A percentile compares a stretch with the other conserved stretches of the same genome.
phyloP scores from a whole-genome alignment of 2,797 vertebrate species.

The Meriones psammophilus region DNA sequence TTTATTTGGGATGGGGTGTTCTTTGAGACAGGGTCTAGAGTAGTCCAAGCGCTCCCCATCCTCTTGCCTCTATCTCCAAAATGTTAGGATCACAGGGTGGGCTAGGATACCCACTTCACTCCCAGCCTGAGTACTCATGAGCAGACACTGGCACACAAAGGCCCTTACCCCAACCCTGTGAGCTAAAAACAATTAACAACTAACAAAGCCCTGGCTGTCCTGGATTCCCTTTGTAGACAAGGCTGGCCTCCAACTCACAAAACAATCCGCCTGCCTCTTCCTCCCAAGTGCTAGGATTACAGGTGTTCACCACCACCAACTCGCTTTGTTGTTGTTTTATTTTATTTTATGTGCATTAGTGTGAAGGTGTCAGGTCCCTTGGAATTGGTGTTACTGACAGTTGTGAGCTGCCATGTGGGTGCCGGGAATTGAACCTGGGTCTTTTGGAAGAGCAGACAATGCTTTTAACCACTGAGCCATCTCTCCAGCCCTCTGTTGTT shows the following conservation, averaged over 20 bases:
- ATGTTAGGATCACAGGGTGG: neutral
- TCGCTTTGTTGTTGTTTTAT: too few species aligned
- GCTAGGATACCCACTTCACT: neutral
- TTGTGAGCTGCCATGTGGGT: too few species aligned
- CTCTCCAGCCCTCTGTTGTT: too few species aligned
- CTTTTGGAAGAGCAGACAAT: too few species aligned
- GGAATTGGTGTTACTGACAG: too few species aligned
- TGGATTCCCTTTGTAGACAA: neutral
- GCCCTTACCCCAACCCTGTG: neutral
- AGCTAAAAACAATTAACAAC: neutral
- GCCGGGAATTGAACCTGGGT: too few species aligned
- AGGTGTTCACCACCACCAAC: neutral
- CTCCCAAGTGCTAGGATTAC: neutral
- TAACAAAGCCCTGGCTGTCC: neutral
- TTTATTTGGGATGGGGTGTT: neutral
- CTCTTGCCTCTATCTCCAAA: neutral
- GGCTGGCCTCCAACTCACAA: neutral
- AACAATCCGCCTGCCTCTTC: neutral
- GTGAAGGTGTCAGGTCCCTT: too few species aligned
- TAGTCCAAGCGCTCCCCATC: neutral
- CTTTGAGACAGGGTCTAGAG: neutral
- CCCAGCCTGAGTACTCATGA: neutral
- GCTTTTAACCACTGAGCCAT: too few species aligned
- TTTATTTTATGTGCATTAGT: too few species aligned
- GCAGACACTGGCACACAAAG: neutral